These are phyloP conservation scores for Magallana ariakensis DNA, from an alignment of 1,140 invertebrate genomes.

Conservation along the genomic window DNA sequence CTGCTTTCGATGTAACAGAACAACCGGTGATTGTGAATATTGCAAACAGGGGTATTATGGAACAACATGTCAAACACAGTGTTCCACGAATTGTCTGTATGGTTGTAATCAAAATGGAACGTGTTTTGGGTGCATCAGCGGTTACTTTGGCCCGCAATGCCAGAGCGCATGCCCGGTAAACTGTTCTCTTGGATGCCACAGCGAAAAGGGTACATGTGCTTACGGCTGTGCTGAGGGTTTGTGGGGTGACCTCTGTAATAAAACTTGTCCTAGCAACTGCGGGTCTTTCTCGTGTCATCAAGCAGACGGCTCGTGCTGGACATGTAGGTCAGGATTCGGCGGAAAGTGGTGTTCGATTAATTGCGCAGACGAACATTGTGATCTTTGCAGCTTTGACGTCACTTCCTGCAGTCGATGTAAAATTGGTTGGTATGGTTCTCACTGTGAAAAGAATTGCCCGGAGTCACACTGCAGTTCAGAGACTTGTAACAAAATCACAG, in stretches of 20 bases:
- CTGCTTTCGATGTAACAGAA: conserved; percentile 20
- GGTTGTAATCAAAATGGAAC: conserved; percentile 9
- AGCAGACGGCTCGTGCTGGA: conserved; percentile 15
- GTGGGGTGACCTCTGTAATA: conserved; percentile 37
- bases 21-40: conserved; percentile 6
- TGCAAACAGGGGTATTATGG: conserved; percentile 36
- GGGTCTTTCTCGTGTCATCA: conserved; percentile 22
- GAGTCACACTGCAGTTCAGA: neutral
- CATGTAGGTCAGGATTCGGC: conserved; percentile 36
- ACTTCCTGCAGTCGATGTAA: conserved; percentile 35
- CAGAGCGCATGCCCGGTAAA: neutral
- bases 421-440: conserved; percentile 38
- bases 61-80: conserved; percentile 8
- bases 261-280: conserved; percentile 25
- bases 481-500: neutral
- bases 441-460: conserved; percentile 39
- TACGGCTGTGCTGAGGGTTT: conserved; percentile 24
- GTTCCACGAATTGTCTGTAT: neutral
- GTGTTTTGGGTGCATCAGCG: conserved; percentile 24
- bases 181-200: neutral
- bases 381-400: conserved; percentile 27
- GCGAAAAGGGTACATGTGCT: conserved; percentile 14
- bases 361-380: conserved; percentile 29
- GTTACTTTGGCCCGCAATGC: conserved; percentile 12
- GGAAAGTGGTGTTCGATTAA: conserved; percentile 12